A percentile compares a stretch with the other conserved stretches of the same genome.
phyloP scores from a whole-genome alignment of 1,140 invertebrate species.

The Sitobion miscanthi region DNA sequence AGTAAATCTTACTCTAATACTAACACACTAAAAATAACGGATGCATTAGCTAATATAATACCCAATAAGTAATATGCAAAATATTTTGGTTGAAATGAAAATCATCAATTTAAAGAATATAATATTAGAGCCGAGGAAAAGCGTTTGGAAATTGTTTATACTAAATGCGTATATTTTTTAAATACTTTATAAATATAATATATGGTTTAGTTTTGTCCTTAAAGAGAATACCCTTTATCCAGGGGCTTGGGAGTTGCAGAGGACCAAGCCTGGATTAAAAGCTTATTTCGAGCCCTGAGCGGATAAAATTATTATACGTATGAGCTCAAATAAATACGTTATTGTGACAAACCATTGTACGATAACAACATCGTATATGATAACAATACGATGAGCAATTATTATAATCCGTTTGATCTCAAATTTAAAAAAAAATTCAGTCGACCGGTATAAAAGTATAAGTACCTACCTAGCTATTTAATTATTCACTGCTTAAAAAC shows the following conservation, averaged over 20 bases:
- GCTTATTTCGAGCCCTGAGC: background rate
- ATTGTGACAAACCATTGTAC: background rate
- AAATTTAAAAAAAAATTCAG: background rate
- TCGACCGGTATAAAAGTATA: background rate
- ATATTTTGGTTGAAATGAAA: background rate
- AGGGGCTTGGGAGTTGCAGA: background rate
- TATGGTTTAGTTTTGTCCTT: background rate
- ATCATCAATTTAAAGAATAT: background rate
- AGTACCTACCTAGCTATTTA: background rate
- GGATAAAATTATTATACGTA: constrained; percentile 4
- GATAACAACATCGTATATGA: background rate
- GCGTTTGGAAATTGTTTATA: background rate
- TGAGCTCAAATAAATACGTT: background rate
- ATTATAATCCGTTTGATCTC: background rate
- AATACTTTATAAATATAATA: background rate
- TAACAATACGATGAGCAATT: background rate
- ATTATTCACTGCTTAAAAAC: background rate
- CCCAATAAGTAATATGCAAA: background rate
- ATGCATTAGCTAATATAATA: background rate
- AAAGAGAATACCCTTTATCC: background rate
- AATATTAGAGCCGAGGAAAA: background rate
- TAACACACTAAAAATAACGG: background rate
- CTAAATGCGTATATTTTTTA: background rate
- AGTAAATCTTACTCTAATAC: background rate
- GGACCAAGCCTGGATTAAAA: background rate